Evolutionary conservation across 1,140 invertebrate species (phyloP), one percentile per base, ranked within the genome.

Genomic region (Periplaneta americana): DNA sequence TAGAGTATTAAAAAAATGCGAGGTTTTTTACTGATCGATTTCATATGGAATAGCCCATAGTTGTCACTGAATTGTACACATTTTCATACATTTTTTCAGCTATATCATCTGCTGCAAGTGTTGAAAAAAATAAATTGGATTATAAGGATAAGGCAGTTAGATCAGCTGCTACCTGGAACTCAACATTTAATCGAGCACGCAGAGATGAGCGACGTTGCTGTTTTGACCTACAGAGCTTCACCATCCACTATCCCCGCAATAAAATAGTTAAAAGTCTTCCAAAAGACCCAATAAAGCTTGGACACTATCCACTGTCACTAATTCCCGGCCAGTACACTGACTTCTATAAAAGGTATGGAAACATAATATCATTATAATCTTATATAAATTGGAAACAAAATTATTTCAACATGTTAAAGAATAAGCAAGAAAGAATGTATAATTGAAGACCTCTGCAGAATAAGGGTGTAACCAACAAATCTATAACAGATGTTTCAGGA

Each of bases 251-350:
- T 85, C 94, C 94, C 3, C 88, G 90, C 74, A 88, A 85, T 78
- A 88, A 85, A 34, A 82, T 83, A 34, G 83, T 87, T 82, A 82
- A 90, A 83, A 86, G 89, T 35, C 87, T 92, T 82, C 85, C 90
- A 36, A 87, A 90, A 78, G 86, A 90, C 22, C 84, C 88, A 48
- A 89, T 89, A 5, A 90, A 91, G 86, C 85, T 92, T n/a, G 94
- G 93, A 80, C 89, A 94, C 87, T 99, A 98, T 90, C 98, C 98
- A 31, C 92, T 98, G 34, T 92, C 97, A 37, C 89, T 99, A 76
- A 93, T 99, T 83, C 96, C 97, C 32, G 98, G 97, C 80, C 98
- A 99, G 88, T 99, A 94, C 88, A 94, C 95, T 82, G 96, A 98
- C 87, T 92, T 92, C 88, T 98, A 96, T 88, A 91, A 93, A 82